Conservation (phyloP, 2,797 vertebrate genomes). For the Ctenopoma multispine region DNA sequence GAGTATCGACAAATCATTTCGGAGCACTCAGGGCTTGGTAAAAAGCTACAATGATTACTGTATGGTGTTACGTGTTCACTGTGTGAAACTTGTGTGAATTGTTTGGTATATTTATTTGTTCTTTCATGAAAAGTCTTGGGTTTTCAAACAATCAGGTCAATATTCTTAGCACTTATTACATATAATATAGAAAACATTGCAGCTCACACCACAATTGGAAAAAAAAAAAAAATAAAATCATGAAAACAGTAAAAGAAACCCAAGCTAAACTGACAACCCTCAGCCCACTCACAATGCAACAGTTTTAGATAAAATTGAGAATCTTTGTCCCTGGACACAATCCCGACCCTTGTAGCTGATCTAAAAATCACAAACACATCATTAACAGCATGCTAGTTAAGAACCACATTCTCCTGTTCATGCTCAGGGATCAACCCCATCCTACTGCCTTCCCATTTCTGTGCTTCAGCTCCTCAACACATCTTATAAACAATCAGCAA, state of each 20-base stretch:
- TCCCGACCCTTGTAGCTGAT: constrained; percentile 56
- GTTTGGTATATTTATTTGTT: constrained; percentile 19
- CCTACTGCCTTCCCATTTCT: constrained; percentile 31
- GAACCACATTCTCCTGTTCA: constrained; percentile 61
- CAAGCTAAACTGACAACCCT: constrained; percentile 43
- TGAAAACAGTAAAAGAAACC: constrained; percentile 49
- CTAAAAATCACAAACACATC: constrained; percentile 70
- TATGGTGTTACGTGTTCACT: constrained; percentile 18
- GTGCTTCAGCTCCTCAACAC: constrained; percentile 23
- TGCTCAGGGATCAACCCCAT: constrained; percentile 48
- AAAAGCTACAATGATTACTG: constrained; percentile 6
- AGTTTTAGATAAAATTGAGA: constrained; percentile 53
- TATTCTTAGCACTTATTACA: constrained; percentile 55
- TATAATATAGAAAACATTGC: constrained; percentile 49
- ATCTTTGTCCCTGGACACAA: constrained; percentile 46
- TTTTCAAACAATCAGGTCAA: constrained; percentile 43
- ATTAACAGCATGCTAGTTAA: constrained; percentile 70
- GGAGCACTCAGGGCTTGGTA: constrained; percentile 17
- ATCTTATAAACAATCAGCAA: constrained; percentile 15
- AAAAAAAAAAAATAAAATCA: constrained; percentile 43
- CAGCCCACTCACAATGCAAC: constrained; percentile 58
- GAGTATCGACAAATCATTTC: constrained; percentile 9
- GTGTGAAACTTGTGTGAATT: constrained; percentile 8
- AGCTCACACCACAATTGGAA: constrained; percentile 62
- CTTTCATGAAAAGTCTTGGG: constrained; percentile 25